Base-by-base conservation (phyloP, 2,888 invertebrate genomes). In the Kuschelorhynchus macadamiae region DNA sequence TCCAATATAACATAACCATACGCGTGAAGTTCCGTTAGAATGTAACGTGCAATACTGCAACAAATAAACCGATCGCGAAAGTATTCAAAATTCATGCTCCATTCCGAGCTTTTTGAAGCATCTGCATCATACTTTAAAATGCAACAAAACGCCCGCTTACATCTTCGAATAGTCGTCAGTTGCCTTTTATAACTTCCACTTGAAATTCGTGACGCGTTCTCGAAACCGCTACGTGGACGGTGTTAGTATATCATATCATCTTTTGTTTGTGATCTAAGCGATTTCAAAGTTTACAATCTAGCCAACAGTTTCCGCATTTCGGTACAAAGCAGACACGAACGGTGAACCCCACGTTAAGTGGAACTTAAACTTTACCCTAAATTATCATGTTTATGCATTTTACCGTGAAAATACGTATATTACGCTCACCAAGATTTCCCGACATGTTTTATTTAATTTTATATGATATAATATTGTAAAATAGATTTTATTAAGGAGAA, bases 111-210 rank as follows among this genome's bases (percentile, higher is more conserved):
- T 52, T 53, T 53, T 18, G 16, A 17, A 30, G 42, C 62, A 63
- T 67, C 42, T 49, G 62, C 62, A 63, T 57, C 53, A 41, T 18
- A 39, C 17, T 63, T 56, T 50, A 63, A 55, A 69, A 60, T 55
- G 65, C 64, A 65, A 64, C 49, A 59, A 64, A 53, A 55, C 47
- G 32, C 61, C 47, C 47, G 60, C 60, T 69, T 64, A 63, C 60
- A 55, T 65, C 56, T 60, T 55, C 47, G 60, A 65, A 69, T 60
- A 60, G 59, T 52, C 57, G 63, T 52, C 59, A 68, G 57, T 30
- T 59, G 63, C 47, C 65, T 50, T 59, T 60, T 60, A 56, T 56
- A 62, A 53, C 50, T 16, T 12, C 36, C 14, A 33, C 33, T 67
- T 56, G 46, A 57, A 56, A 67, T 67, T 67, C 67, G 33, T 25